Evolutionary conservation across 2,888 invertebrate genomes (phyloP).

Genomic region (Eupithecia subumbrata): DNA sequence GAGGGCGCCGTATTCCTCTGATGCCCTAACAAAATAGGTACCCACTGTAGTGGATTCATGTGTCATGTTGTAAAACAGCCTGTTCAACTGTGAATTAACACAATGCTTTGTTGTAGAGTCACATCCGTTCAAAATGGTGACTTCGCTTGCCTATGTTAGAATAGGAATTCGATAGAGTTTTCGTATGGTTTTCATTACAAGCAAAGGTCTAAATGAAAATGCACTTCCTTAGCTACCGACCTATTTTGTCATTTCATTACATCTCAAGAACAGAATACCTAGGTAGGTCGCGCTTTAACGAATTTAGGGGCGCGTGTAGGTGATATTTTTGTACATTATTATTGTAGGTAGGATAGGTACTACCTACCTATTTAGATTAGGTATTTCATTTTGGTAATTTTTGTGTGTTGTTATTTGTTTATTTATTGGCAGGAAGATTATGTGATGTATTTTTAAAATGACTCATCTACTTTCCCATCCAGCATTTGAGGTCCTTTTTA

Average conservation of each 20-base stretch:
- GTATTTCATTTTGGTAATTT: too few relatives aligned
- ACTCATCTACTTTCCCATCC: too few relatives aligned
- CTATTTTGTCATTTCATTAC: neutral
- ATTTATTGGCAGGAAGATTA: too few relatives aligned
- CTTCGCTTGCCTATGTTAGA: slow-evolving; percentile 70
- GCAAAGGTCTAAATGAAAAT: neutral
- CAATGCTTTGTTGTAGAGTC: slow-evolving; percentile 76
- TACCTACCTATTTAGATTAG: too few relatives aligned
- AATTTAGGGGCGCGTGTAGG: too few relatives aligned
- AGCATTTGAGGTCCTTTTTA: too few relatives aligned
- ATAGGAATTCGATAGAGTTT: slow-evolving; percentile 40
- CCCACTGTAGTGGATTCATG: slow-evolving; percentile 50
- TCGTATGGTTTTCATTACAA: neutral
- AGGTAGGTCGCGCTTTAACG: too few relatives aligned
- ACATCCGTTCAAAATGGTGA: slow-evolving; percentile 88
- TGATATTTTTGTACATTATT: too few relatives aligned
- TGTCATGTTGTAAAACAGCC: slow-evolving; percentile 59
- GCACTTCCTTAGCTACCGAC: neutral
- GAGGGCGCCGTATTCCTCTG: slow-evolving; percentile 49
- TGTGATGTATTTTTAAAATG: too few relatives aligned
- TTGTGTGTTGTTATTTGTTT: too few relatives aligned
- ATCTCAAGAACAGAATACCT: neutral
- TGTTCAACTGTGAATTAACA: slow-evolving; percentile 55
- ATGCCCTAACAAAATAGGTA: slow-evolving; percentile 57
- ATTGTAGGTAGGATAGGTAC: too few relatives aligned